Percentiles rank a stretch among this genome's conserved stretches.
These are phyloP conservation scores for Cataglyphis cursor DNA, from an alignment of 2,888 invertebrate species.

Conservation along the genomic window DNA sequence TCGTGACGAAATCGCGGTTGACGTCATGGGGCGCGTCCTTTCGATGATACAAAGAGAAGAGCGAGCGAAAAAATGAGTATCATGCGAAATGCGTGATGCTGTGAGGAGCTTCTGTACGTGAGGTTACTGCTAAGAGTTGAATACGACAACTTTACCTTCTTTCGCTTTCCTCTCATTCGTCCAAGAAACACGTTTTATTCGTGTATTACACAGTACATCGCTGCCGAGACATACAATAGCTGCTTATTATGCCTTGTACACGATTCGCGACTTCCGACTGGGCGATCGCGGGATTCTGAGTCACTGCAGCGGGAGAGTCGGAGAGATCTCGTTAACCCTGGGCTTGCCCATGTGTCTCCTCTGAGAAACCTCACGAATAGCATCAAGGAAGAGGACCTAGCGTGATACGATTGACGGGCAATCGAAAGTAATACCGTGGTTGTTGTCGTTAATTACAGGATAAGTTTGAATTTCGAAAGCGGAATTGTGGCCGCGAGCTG, in stretches of 20 bases:
- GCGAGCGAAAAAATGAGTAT: conserved; percentile 64
- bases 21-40: conserved; percentile 18
- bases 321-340: conserved; percentile 56
- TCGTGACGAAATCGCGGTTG: conserved; percentile 51
- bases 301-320: conserved; percentile 54
- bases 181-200: conserved; percentile 52
- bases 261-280: conserved; percentile 65
- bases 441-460: conserved; percentile 46
- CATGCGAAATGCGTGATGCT: conserved; percentile 61
- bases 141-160: conserved; percentile 35
- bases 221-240: conserved; percentile 47
- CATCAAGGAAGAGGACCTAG: neutral
- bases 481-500: conserved; percentile 38
- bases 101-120: conserved; percentile 71
- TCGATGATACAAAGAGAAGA: conserved; percentile 49
- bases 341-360: neutral
- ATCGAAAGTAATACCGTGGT: conserved; percentile 36
- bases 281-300: conserved; percentile 65
- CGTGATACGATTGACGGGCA: conserved; percentile 41
- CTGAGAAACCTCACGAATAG: conserved; percentile 23
- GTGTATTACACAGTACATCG: conserved; percentile 50
- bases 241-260: conserved; percentile 66
- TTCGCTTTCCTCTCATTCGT: conserved; percentile 24
- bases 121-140: conserved; percentile 70
- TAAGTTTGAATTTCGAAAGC: conserved; percentile 50